A percentile compares a stretch with the other conserved stretches of the same genome.
phyloP scores from a whole-genome alignment of 2,113 vertebrate genomes.

The Propithecus coquereli region DNA sequence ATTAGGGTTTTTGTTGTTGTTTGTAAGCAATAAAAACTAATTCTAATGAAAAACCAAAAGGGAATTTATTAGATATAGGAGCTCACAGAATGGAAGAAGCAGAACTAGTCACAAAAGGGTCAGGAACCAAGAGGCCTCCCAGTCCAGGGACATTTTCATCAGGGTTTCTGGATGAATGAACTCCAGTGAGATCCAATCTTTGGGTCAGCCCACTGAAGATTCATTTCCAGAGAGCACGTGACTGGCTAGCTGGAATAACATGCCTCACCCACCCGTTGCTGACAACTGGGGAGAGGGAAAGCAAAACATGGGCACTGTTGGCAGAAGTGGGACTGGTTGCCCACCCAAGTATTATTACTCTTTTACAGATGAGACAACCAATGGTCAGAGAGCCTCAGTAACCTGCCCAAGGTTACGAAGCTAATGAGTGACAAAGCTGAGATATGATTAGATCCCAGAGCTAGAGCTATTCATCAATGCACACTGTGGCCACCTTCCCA shows the following conservation, averaged over 20 bases:
- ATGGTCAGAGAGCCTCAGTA: neutral
- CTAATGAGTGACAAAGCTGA: neutral
- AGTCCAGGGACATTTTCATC: neutral
- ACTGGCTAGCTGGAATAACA: neutral
- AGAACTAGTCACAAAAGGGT: neutral
- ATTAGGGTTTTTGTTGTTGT: neutral
- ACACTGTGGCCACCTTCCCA: neutral
- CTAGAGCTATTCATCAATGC: neutral
- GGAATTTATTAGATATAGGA: neutral
- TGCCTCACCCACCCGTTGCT: neutral
- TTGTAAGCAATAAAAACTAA: neutral
- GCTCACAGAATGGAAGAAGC: neutral
- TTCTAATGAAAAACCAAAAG: neutral
- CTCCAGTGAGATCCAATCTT: neutral
- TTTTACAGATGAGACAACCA: neutral
- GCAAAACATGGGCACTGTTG: neutral
- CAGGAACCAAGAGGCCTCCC: neutral
- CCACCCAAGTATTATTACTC: neutral
- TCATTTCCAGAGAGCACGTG: neutral
- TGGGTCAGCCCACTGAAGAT: neutral
- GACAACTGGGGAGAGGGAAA: neutral
- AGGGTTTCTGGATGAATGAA: neutral
- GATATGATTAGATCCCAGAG: neutral
- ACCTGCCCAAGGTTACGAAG: neutral
- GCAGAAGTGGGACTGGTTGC: neutral